Base-by-base conservation (phyloP, 2,888 invertebrate genomes). In the Ochropleura leucogaster region DNA sequence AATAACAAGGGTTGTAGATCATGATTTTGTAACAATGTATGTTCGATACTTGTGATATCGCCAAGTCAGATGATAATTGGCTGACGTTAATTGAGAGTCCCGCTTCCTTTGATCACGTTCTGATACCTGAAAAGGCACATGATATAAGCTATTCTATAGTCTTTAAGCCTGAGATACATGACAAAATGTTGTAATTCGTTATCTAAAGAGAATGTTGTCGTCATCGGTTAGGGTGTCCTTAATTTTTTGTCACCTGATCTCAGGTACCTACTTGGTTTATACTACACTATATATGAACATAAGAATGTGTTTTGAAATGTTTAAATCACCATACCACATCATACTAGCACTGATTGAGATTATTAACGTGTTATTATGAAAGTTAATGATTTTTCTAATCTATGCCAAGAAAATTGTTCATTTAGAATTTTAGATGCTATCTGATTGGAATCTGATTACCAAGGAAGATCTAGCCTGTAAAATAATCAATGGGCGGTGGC, bases 211-310 rank as follows among this genome's bases (percentile, higher is more conserved):
- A 59, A 63, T 40, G 6, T 65, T 46, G 63, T 82, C 68, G 73
- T 77, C 47, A 70, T 30, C 30, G 30, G 30, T 30, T 30, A 30
- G 73, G 30, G 51, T 51, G 67, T 57, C 55, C 63, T 12, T 65
- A 72, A 74, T 60, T 70, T 30, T 70, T 65, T 59, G 77, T 85
- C 85, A 85, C 82, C 85, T 85, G 85, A 86, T 78, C 74, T 51
- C 16, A 47, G 3, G n/a, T 76, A 76, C 47, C 0, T 53, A 55
- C 62, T 51, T 30, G 7, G 16, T 30, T 60, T 76, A 72, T 40
- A 65, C 16, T 20, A 9, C 47, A 40, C 16, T n/a, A 10, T 20
- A 14, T 9, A 20, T 53, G 12, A 74, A 14, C 12, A n/a, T 55
- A 55, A n/a, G 0, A 7, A 9, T 3, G 18, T 53, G 3, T 8